Conservation (phyloP, 2,113 vertebrate species). For the Sinocyclocheilus anophthalmus region DNA sequence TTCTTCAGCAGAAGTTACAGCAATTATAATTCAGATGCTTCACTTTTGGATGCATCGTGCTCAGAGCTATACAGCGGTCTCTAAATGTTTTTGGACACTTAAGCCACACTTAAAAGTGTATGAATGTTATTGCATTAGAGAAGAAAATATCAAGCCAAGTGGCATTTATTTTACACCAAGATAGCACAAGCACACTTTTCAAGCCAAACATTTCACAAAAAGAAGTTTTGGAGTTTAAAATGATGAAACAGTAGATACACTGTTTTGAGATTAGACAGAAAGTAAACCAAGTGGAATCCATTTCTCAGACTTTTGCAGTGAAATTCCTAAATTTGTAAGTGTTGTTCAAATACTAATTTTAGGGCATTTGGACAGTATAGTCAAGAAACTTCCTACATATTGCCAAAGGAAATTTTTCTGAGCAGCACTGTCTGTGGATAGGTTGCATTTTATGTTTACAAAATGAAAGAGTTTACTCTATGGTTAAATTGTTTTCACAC, state of each 20-base stretch:
- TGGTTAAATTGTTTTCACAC: background rate
- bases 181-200: conserved; percentile 8
- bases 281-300: background rate
- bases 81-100: conserved; percentile 2
- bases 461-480: background rate
- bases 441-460: background rate
- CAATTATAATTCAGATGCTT: conserved; percentile 25
- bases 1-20: conserved; percentile 22
- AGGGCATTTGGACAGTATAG: background rate
- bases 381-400: background rate
- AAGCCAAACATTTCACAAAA: background rate
- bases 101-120: conserved; percentile 23
- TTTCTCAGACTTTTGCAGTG: too few relatives aligned
- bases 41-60: background rate
- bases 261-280: background rate
- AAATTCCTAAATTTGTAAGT: background rate
- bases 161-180: background rate
- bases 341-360: background rate
- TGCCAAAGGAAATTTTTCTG: background rate
- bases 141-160: conserved; percentile 20
- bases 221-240: background rate
- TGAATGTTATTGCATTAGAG: background rate
- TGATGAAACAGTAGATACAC: background rate
- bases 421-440: background rate
- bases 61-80: background rate